phyloP scores from a whole-genome alignment of 2,113 vertebrate genomes.

The Macheiramphus alcinus region DNA sequence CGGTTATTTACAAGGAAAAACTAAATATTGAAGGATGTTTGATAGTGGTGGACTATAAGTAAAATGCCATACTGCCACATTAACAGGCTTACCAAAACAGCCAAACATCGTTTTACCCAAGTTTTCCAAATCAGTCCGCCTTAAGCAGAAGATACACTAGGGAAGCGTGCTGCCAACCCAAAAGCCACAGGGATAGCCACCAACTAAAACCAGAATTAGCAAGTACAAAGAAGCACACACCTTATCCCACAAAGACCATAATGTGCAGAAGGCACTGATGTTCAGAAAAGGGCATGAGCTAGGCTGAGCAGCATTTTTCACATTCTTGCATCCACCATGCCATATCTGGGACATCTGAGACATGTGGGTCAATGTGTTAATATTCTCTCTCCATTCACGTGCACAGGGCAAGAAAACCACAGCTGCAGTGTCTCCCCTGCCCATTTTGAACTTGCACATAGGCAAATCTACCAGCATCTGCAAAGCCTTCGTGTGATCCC shows the following conservation, averaged over 20 bases:
- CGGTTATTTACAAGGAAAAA: not conserved
- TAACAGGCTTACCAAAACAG: not conserved
- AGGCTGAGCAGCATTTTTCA: not conserved
- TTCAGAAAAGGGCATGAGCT: not conserved
- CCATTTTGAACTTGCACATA: not conserved
- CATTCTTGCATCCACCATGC: not conserved
- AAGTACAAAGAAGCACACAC: not conserved
- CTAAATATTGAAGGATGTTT: not conserved
- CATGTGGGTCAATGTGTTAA: not conserved
- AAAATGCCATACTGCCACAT: not conserved
- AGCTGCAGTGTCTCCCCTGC: not conserved
- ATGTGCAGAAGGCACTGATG: not conserved
- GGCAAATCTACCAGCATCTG: not conserved
- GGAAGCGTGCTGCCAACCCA: not conserved
- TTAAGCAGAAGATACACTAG: not conserved
- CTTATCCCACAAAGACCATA: not conserved
- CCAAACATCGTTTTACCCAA: not conserved
- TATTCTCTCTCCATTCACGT: fast-evolving
- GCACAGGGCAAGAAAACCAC: not conserved
- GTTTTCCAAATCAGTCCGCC: not conserved
- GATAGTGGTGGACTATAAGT: not conserved
- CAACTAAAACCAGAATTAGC: not conserved
- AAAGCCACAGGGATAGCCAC: not conserved
- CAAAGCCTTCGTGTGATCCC: not conserved
- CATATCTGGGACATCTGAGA: not conserved